phyloP scores from a whole-genome alignment of 2,113 vertebrate species.

The Prunella himalayana region DNA sequence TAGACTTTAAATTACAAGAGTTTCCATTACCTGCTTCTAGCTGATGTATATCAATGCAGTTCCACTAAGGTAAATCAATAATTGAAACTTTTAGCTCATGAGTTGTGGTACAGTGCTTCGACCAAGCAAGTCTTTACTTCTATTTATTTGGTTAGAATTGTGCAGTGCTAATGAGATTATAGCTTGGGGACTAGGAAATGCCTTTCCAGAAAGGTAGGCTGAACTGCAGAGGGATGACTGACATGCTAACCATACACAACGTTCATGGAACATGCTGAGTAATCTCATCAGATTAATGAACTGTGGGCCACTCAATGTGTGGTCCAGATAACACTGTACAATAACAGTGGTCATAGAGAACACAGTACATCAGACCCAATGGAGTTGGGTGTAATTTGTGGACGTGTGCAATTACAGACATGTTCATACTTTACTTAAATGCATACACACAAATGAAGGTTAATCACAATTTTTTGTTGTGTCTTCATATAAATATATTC shows the following conservation, averaged over 20 bases:
- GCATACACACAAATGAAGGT: not conserved
- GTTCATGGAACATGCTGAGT: not conserved
- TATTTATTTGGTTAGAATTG: constrained; percentile 29
- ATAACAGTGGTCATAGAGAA: not conserved
- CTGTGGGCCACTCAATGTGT: not conserved
- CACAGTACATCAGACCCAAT: not conserved
- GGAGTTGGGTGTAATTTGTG: not conserved
- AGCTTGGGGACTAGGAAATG: constrained; percentile 15
- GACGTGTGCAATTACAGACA: not conserved
- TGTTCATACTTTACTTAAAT: not conserved
- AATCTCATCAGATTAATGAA: constrained; percentile 5
- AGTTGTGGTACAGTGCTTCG: not conserved
- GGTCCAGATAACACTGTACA: not conserved
- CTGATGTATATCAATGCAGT: not conserved
- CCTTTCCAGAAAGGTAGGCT: not conserved
- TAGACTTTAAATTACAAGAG: not conserved
- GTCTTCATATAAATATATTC: not conserved
- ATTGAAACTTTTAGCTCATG: not conserved
- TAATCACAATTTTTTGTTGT: not conserved
- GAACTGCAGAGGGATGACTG: not conserved
- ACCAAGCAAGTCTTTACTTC: not conserved
- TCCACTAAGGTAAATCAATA: not conserved
- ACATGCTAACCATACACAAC: not conserved
- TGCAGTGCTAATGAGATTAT: constrained; percentile 3
- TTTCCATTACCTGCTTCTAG: not conserved